Evolutionary conservation across 2,797 vertebrate genomes (phyloP).

Genomic region (Pempheris klunzingeri): DNA sequence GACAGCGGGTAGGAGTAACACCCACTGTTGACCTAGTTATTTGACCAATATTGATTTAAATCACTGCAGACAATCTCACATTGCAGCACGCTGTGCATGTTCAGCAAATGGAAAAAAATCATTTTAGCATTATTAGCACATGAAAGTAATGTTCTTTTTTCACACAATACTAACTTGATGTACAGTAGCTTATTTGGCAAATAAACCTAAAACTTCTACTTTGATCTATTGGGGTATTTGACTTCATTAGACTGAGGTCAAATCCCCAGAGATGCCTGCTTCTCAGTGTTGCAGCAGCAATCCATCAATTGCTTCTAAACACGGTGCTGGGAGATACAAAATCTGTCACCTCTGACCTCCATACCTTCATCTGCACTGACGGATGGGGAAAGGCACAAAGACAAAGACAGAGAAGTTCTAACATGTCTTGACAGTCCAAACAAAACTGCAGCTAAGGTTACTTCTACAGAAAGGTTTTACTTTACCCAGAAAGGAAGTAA

Average conservation of each 20-base stretch:
- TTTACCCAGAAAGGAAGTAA: constrained; percentile 8
- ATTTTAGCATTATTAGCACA: not conserved
- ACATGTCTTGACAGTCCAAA: constrained; percentile 61
- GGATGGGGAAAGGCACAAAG: constrained; percentile 51
- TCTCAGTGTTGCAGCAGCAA: constrained; percentile 40
- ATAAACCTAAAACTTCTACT: constrained; percentile 19
- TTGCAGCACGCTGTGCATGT: constrained; percentile 7
- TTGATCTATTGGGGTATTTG: constrained; percentile 39
- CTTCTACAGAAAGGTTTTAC: not conserved
- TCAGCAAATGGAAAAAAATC: constrained; percentile 21
- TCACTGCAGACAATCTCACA: constrained; percentile 23
- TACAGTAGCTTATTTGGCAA: constrained; percentile 24
- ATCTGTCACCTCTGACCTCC: constrained; percentile 66
- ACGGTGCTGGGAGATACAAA: constrained; percentile 44
- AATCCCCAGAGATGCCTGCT: constrained; percentile 26
- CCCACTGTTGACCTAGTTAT: constrained; percentile 53
- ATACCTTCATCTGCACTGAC: constrained; percentile 53
- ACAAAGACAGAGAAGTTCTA: constrained; percentile 57
- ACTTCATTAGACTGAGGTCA: constrained; percentile 39
- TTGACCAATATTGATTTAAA: constrained; percentile 51
- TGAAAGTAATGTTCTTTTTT: not conserved
- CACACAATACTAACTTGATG: constrained; percentile 5
- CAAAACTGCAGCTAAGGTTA: constrained; percentile 17
- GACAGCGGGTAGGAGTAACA: constrained; percentile 20
- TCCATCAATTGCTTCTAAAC: constrained; percentile 56